A percentile compares a stretch with the other conserved stretches of the same genome.
Conservation (phyloP, 2,797 vertebrate species). For the Myripristis jacobus region DNA sequence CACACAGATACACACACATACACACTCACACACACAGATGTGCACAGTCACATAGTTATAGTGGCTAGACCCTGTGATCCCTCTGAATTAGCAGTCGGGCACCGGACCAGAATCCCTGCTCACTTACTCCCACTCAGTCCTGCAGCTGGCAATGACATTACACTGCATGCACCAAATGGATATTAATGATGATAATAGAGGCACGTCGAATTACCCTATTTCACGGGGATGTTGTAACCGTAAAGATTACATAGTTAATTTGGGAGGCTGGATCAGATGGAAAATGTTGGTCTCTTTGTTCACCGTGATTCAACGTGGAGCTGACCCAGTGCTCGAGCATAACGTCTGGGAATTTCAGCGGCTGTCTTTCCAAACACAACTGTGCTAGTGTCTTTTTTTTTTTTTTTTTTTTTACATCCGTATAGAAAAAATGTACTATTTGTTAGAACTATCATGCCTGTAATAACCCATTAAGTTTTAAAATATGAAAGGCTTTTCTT, state of each 20-base stretch:
- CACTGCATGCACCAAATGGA: constrained; percentile 34
- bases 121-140: constrained; percentile 28
- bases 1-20: not conserved
- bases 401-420: not conserved
- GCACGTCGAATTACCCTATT: constrained; percentile 35
- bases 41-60: constrained; percentile 15
- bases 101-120: constrained; percentile 33
- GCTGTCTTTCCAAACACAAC: constrained; percentile 11
- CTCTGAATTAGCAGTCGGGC: constrained; percentile 32
- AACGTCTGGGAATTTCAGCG: constrained; percentile 42
- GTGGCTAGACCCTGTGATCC: constrained; percentile 32
- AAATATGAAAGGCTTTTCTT: too few species aligned
- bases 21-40: constrained; percentile 13
- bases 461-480: not conserved
- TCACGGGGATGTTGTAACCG: constrained; percentile 32
- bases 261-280: constrained; percentile 24
- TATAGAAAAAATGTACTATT: not conserved
- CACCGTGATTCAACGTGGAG: constrained; percentile 13
- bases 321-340: not conserved
- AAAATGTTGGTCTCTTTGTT: constrained; percentile 38
- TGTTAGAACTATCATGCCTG: not conserved
- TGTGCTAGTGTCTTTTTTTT: constrained; percentile 32
- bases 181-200: constrained; percentile 58
- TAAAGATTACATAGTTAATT: constrained; percentile 48
- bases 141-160: constrained; percentile 62